Percentiles rank a stretch among this genome's conserved stretches.
phyloP scores from a whole-genome alignment of 2,797 vertebrate genomes.

The Novumbra hubbsi region DNA sequence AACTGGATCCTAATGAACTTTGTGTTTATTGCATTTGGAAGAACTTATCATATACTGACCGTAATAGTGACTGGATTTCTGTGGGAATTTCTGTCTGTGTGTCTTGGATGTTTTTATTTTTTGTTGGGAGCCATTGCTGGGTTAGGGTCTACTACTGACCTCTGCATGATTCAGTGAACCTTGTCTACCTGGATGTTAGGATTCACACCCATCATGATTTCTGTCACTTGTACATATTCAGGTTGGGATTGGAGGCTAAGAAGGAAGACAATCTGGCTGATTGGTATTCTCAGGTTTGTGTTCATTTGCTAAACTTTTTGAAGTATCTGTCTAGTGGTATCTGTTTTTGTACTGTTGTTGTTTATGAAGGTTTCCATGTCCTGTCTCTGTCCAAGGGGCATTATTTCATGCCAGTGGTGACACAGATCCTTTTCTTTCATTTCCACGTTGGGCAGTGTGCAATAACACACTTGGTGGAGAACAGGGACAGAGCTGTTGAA shows the following conservation, averaged over 20 bases:
- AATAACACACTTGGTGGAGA: neutral
- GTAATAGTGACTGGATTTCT: no score
- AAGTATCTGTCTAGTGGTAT: neutral
- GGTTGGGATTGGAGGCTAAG: conserved; percentile 92
- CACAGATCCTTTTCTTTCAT: neutral
- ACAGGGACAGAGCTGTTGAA: neutral
- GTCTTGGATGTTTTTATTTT: no score
- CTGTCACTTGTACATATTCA: conserved; percentile 41
- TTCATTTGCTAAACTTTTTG: neutral
- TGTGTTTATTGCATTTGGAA: no score
- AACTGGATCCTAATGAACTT: no score
- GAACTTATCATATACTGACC: no score
- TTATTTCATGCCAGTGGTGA: neutral
- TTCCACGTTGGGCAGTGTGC: neutral
- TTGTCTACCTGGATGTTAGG: neutral
- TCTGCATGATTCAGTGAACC: no score
- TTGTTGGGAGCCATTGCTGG: no score
- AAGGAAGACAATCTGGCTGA: conserved; percentile 97
- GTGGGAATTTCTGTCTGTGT: no score
- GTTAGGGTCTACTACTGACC: no score
- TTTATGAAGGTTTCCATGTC: neutral
- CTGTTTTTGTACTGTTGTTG: no score
- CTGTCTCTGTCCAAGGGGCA: neutral
- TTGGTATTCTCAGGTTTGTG: conserved; percentile 94
- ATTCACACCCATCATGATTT: conserved; percentile 3